Base-by-base conservation (phyloP, 2,888 invertebrate species). In the Tipula confusa region DNA sequence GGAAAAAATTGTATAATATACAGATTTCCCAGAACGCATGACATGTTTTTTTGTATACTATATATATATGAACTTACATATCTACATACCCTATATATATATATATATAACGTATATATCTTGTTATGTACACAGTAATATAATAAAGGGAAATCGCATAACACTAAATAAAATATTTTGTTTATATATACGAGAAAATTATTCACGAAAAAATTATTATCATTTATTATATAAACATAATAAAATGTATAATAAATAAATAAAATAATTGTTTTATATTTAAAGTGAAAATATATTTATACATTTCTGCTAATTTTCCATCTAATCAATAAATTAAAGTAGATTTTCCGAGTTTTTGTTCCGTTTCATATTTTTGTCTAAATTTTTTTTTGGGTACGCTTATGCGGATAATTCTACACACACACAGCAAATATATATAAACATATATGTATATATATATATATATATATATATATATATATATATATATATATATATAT, bases 361-460 rank as follows among this genome's bases (percentile, higher is more conserved):
- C 5, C 15, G 48, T 48, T 48, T 7, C n/a, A n/a, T n/a, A n/a
- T n/a, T 48, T 48, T 48, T 4, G 9, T 64, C 9, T 64, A 24
- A 24, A 9, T 43, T 43, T 43, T 43, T 15, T 4, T 43, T 43
- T 43, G 5, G 4, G 4, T 15, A 15, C 7, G 43, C 9, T 64
- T 64, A 64, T 64, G 64, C 64, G 64, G 64, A 64, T 64, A 64
- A 64, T 64, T 64, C 64, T 64, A 64, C 9, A n/a, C n/a, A n/a
- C n/a, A n/a, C n/a, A n/a, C n/a, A n/a, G n/a, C n/a, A n/a, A n/a
- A n/a, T n/a, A n/a, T n/a, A n/a, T n/a, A n/a, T n/a, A n/a, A n/a
- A n/a, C n/a, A n/a, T n/a, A n/a, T n/a, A n/a, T n/a, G n/a, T n/a
- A n/a, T n/a, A n/a, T n/a, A n/a, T n/a, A n/a, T n/a, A n/a, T n/a